Base-by-base conservation (phyloP, 2,113 vertebrate species). In the Siniperca knerii region DNA sequence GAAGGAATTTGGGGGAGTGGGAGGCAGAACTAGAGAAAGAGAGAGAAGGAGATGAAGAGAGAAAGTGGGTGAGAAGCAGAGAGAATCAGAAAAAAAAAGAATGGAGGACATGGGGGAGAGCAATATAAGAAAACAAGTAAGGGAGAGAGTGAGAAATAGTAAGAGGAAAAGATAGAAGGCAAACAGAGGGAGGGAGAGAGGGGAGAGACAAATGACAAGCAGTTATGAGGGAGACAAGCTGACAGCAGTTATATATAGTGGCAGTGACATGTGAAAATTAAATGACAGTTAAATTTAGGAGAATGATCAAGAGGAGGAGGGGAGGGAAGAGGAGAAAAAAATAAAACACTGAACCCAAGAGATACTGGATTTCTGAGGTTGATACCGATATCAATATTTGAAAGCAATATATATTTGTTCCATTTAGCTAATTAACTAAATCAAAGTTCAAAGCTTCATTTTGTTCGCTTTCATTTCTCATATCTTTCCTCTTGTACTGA, bases 241-340 rank as follows among this genome's bases (percentile, higher is more conserved):
- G 73, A 44, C 74, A 77, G 81, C 55, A 35, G 66, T 77, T 77
- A 72, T 77, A 83, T 71, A 46, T 65, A 64, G 74, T 42, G 78
- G 29, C 60, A 50, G 58, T 23, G 12, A 62, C 89, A 87, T 86
- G 78, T 87, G 86, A 87, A 91, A 87, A 85, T 64, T n/a, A 79
- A 85, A 82, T 74, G 82, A 77, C 75, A 78, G 50, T 77, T 77
- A 55, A 44, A 83, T 77, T 77, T 64, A 66, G 37, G 58, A 62
- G 44, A 84, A 83, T 81, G 70, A 66, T 61, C 13, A 16, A 18
- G 46, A 42, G 48, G 33, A 35, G 42, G n/a, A 29, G 16, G 23
- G 61, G 23, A 20, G 16, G 23, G 61, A 18, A 20, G 21, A 57
- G 66, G 23, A 1, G 2, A 7, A 16, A 21, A 35, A n/a, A 37